Evolutionary conservation across 1,140 invertebrate genomes (phyloP).

Genomic region (Ips nitidus): DNA sequence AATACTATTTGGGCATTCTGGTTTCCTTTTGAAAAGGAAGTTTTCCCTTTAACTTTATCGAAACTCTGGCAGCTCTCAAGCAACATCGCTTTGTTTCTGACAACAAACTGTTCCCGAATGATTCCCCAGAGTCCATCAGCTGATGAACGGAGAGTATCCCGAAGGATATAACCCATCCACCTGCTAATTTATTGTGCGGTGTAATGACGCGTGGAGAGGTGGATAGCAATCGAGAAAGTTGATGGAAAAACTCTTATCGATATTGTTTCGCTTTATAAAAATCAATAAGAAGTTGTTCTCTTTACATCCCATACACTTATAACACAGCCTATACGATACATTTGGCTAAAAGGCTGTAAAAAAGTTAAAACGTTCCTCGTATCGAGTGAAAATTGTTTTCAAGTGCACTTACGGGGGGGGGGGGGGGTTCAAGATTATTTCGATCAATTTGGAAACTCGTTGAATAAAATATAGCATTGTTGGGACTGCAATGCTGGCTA

Average conservation of each 20-base stretch:
- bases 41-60: too few relatives aligned
- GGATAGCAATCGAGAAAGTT: conserved; percentile 23
- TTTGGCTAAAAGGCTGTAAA: too few relatives aligned
- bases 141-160: conserved; percentile 35
- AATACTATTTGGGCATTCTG: too few relatives aligned
- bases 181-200: conserved; percentile 35
- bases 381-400: neutral
- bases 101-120: conserved; percentile 18
- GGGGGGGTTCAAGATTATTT: neutral
- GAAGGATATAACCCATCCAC: conserved; percentile 28
- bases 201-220: conserved; percentile 35
- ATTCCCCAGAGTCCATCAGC: conserved; percentile 37
- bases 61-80: too few relatives aligned
- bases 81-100: neutral
- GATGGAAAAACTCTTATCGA: conserved; percentile 3
- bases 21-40: too few relatives aligned
- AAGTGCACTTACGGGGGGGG: neutral
- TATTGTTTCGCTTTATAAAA: neutral
- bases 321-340: too few relatives aligned
- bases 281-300: too few relatives aligned
- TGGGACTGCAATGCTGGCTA: neutral
- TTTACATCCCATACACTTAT: too few relatives aligned
- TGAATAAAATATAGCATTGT: neutral
- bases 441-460: conserved; percentile 1
- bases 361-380: too few relatives aligned